These are phyloP conservation scores for Cavia aperea DNA, from an alignment of 2,113 vertebrate genomes.

Conservation along the genomic window DNA sequence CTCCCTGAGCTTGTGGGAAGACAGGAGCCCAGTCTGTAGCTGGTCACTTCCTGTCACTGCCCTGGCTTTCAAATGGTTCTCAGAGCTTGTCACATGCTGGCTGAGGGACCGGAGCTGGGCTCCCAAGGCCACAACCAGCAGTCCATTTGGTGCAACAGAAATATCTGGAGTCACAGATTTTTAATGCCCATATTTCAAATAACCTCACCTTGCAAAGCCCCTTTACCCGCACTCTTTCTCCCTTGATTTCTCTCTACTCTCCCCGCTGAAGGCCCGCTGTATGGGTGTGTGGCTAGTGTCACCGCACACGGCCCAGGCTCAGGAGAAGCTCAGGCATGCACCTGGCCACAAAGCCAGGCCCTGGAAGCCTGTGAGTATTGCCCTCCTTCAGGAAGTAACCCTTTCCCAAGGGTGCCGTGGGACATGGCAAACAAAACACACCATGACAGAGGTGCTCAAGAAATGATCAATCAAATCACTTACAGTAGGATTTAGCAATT, in stretches of 20 bases:
- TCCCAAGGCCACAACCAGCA: not conserved
- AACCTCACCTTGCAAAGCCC: not conserved
- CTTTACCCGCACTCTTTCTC: not conserved
- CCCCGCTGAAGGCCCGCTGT: not conserved
- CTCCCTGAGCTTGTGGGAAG: not conserved
- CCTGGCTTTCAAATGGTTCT: not conserved
- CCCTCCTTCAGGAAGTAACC: not conserved
- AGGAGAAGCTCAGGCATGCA: not conserved
- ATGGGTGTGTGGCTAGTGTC: too few relatives aligned
- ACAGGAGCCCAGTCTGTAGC: not conserved
- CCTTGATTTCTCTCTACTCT: not conserved
- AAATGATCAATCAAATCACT: not conserved
- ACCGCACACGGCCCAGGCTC: not conserved
- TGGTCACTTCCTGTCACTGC: too few relatives aligned
- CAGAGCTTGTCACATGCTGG: not conserved
- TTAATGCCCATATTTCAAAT: not conserved
- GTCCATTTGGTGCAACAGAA: not conserved
- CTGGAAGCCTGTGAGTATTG: not conserved
- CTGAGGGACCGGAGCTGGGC: not conserved
- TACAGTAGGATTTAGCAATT: not conserved
- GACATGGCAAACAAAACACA: not conserved
- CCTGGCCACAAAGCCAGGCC: rapidly evolving
- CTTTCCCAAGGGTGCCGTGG: too few relatives aligned
- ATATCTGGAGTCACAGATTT: not conserved
- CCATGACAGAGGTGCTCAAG: not conserved